Evolutionary conservation across 64 coral and sea anemone species (phyloP).

Genomic region (Catalaphyllia jardinei): DNA sequence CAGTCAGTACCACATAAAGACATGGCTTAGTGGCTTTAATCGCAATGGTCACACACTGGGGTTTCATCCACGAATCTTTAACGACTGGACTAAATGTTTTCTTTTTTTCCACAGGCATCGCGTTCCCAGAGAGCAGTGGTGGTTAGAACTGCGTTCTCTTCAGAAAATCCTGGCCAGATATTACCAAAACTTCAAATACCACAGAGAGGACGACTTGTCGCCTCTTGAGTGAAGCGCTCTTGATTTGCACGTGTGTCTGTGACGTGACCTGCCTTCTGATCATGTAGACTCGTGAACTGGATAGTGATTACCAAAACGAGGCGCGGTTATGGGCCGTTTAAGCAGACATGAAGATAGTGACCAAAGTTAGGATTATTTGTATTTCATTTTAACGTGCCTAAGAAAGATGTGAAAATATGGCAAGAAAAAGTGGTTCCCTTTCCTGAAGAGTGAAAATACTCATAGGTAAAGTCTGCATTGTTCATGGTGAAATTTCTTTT

Average conservation of each 20-base stretch:
- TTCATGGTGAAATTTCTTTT: too few relatives aligned
- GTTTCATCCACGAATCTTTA: neutral
- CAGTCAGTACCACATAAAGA: neutral
- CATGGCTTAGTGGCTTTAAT: neutral
- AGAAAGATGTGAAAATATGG: too few relatives aligned
- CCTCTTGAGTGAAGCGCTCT: neutral
- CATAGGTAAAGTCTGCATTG: too few relatives aligned
- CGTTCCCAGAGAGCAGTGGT: slow-evolving; percentile 88
- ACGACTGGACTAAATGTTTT: neutral
- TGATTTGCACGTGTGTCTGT: neutral
- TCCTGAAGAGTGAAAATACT: too few relatives aligned
- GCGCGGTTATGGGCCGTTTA: too few relatives aligned
- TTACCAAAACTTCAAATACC: slow-evolving; percentile 61
- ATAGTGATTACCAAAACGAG: neutral
- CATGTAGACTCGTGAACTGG: neutral
- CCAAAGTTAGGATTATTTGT: too few relatives aligned
- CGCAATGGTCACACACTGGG: neutral
- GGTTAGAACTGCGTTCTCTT: slow-evolving; percentile 73
- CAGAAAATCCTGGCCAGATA: slow-evolving; percentile 93
- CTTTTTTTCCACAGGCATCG: slow-evolving; percentile 65
- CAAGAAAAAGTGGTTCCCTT: too few relatives aligned
- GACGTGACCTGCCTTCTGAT: neutral
- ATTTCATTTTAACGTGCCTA: too few relatives aligned
- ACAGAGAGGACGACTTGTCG: slow-evolving; percentile 70
- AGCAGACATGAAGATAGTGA: too few relatives aligned